Evolutionary conservation across 2,888 invertebrate genomes (phyloP).

Genomic region (Bimastos eiseni): DNA sequence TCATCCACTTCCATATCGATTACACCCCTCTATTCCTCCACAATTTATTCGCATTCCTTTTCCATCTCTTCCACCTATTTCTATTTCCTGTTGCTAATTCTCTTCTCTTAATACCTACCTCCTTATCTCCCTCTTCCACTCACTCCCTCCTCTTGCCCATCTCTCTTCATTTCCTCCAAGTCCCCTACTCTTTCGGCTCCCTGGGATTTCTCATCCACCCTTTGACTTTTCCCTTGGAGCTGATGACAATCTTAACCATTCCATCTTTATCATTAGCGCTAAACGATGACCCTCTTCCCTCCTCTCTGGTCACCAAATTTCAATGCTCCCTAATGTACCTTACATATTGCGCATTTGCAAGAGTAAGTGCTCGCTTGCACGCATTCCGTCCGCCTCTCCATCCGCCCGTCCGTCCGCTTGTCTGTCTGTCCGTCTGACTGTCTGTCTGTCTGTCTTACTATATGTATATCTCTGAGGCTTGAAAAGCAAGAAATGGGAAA

Average conservation of each 20-base stretch:
- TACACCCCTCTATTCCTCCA: too few species aligned
- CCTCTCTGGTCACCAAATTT: neutral
- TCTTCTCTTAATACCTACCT: too few species aligned
- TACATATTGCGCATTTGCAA: neutral
- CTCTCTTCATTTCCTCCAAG: neutral
- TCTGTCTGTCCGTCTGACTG: neutral
- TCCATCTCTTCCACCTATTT: too few species aligned
- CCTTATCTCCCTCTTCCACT: too few species aligned
- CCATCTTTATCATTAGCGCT: neutral
- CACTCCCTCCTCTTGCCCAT: too few species aligned
- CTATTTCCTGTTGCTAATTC: too few species aligned
- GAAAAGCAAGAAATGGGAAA: neutral
- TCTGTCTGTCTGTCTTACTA: neutral
- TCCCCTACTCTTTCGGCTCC: too few species aligned
- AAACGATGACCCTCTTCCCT: neutral
- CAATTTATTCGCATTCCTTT: too few species aligned
- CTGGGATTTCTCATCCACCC: neutral
- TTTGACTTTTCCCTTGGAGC: neutral
- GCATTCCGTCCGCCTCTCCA: constrained; percentile 2
- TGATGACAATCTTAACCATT: neutral
- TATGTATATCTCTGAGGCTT: neutral
- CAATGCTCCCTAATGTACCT: neutral
- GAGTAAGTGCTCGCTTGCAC: neutral
- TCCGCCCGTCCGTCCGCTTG: neutral
- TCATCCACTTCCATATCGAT: too few species aligned